Conservation (phyloP, 2,797 vertebrate species). For the Anniella stebbinsi region DNA sequence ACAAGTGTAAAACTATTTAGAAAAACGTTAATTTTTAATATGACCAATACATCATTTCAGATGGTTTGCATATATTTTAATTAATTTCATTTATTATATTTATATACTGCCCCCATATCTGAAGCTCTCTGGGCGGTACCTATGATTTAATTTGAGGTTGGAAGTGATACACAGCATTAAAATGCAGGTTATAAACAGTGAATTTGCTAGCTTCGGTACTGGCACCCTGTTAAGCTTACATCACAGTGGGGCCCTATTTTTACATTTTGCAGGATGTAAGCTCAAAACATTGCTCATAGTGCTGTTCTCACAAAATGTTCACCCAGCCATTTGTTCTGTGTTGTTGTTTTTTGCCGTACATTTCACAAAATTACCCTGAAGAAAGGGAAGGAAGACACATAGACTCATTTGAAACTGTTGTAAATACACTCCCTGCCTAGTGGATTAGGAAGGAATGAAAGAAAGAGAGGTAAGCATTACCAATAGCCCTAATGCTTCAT, state of each 20-base stretch:
- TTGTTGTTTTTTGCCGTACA: slow-evolving; percentile 28
- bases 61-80: slow-evolving; percentile 6
- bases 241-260: slow-evolving; percentile 27
- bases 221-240: slow-evolving; percentile 37
- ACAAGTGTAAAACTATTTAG: neutral
- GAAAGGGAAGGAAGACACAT: slow-evolving; percentile 45
- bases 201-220: slow-evolving; percentile 18
- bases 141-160: neutral
- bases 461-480: neutral
- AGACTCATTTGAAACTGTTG: slow-evolving; percentile 13
- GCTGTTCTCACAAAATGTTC: slow-evolving; percentile 33
- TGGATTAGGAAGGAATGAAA: slow-evolving; percentile 39
- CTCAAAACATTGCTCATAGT: slow-evolving; percentile 30
- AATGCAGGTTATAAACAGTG: slow-evolving; percentile 1
- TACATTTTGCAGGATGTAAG: slow-evolving; percentile 41
- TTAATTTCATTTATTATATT: no score
- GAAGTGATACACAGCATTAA: slow-evolving; percentile 43
- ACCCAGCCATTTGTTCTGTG: slow-evolving; percentile 42
- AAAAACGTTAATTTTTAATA: slow-evolving; percentile 20
- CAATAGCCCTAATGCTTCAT: neutral
- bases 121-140: neutral
- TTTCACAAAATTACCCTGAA: slow-evolving; percentile 44
- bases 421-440: slow-evolving; percentile 36
- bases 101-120: no score
- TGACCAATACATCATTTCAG: neutral